phyloP scores from a whole-genome alignment of 2,888 invertebrate genomes.

The Synanthedon andrenaeformis region DNA sequence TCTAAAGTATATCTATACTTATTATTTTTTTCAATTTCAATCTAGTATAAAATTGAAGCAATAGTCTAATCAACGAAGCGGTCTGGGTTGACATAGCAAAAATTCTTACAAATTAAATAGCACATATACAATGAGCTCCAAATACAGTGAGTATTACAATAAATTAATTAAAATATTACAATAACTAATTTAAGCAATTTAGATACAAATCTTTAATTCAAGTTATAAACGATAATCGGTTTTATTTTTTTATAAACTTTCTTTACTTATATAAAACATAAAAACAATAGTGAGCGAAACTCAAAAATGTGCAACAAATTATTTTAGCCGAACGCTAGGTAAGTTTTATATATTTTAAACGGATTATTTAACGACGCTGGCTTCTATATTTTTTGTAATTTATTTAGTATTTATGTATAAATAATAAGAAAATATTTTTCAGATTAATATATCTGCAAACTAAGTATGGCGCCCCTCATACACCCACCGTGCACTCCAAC shows the following conservation, averaged over 20 bases:
- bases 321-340: constrained; percentile 11
- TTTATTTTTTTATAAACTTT: too few relatives aligned
- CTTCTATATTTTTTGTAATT: constrained; percentile 16
- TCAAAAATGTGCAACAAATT: too few relatives aligned
- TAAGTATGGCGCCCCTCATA: constrained; percentile 36
- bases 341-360: constrained; percentile 11
- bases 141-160: constrained; percentile 43
- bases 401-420: not conserved
- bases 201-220: too few relatives aligned
- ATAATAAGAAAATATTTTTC: constrained; percentile 10
- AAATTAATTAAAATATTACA: not conserved
- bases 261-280: too few relatives aligned
- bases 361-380: constrained; percentile 22
- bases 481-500: constrained; percentile 56
- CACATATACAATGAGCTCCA: constrained; percentile 36
- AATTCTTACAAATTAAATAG: constrained; percentile 18
- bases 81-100: constrained; percentile 21
- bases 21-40: constrained; percentile 36
- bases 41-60: too few relatives aligned
- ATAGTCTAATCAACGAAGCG: constrained; percentile 42
- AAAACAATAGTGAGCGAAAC: too few relatives aligned
- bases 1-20: not conserved
- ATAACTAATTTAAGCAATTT: too few relatives aligned
- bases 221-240: too few relatives aligned
- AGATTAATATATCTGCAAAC: constrained; percentile 18